A percentile compares a stretch with the other conserved stretches of the same genome.
Evolutionary conservation across 2,888 invertebrate genomes (phyloP).

Genomic region (Eupithecia inturbata): DNA sequence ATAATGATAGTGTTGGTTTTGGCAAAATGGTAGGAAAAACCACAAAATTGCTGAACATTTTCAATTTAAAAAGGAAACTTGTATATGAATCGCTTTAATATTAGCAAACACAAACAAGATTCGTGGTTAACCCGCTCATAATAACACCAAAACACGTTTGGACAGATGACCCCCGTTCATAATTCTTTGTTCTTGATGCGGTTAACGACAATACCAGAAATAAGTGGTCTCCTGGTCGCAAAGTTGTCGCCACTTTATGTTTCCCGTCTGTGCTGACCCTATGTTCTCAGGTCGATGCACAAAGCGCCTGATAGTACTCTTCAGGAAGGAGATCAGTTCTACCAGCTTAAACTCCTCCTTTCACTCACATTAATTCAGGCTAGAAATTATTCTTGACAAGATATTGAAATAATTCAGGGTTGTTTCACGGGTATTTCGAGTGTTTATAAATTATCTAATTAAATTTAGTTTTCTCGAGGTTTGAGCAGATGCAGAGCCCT

Average conservation of each 20-base stretch:
- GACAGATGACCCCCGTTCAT: background rate
- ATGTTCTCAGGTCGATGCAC: background rate
- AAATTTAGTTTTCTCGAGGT: no score
- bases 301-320: constrained; percentile 1
- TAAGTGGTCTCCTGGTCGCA: background rate
- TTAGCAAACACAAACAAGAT: no score
- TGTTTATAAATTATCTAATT: no score
- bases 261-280: background rate
- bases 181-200: background rate
- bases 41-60: background rate
- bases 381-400: background rate
- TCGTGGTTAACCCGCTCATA: no score
- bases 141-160: background rate
- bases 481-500: no score
- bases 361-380: no score
- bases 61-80: background rate
- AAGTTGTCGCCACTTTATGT: background rate
- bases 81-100: background rate
- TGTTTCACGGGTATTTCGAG: background rate
- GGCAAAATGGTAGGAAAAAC: background rate
- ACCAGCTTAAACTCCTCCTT: background rate
- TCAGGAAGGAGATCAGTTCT: background rate
- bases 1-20: no score
- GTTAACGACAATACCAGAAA: background rate
- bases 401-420: background rate